Conservation (phyloP, 2,797 vertebrate species). For the Streptopelia turtur region DNA sequence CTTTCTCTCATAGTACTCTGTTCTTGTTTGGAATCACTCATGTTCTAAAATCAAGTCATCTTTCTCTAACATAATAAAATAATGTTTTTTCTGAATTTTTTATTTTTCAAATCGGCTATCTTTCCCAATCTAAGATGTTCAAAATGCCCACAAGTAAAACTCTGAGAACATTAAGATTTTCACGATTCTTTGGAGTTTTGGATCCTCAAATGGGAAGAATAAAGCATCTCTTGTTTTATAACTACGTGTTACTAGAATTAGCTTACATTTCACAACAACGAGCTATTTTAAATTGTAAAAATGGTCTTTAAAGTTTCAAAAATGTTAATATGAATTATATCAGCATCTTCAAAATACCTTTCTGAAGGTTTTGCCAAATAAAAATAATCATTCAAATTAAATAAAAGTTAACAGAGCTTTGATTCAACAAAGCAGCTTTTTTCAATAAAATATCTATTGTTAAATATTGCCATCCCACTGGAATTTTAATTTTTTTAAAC, state of each 20-base stretch:
- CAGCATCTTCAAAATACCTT: not conserved
- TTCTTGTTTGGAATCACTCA: not conserved
- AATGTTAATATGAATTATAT: not conserved
- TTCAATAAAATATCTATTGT: not conserved
- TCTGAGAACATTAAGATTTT: not conserved
- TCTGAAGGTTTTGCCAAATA: not conserved
- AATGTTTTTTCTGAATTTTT: not conserved
- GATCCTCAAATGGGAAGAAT: not conserved
- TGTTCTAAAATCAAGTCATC: not conserved
- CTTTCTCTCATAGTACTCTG: not conserved
- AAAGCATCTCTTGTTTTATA: not conserved
- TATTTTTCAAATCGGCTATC: not conserved
- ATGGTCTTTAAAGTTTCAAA: not conserved
- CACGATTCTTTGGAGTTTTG: not conserved
- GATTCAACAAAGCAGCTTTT: slow-evolving; percentile 6
- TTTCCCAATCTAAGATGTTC: not conserved
- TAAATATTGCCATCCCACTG: not conserved
- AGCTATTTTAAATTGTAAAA: not conserved
- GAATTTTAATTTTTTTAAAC: not conserved
- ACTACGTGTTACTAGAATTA: not conserved
- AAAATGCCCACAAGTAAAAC: not conserved
- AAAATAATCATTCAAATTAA: not conserved
- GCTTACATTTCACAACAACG: not conserved
- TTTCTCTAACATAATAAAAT: not conserved
- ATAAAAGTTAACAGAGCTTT: not conserved